Conservation (phyloP, 2,797 vertebrate species). For the Furcifer pardalis region DNA sequence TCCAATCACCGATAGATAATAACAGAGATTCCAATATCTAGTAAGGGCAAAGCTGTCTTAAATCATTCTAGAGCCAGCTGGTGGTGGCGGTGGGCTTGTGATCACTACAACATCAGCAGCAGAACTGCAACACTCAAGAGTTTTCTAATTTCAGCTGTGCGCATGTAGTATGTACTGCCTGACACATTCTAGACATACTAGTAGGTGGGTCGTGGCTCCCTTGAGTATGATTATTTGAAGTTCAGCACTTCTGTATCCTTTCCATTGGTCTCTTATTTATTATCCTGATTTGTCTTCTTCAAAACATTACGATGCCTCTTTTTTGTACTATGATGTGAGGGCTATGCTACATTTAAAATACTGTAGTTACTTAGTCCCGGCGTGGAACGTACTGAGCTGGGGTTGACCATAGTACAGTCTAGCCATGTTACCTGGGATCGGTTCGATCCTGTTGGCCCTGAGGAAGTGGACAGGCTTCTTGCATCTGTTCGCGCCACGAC, state of each 20-base stretch:
- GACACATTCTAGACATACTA: neutral
- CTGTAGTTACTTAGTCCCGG: too few species aligned
- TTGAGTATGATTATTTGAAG: neutral
- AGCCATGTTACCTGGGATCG: too few species aligned
- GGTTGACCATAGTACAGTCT: too few species aligned
- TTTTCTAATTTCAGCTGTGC: neutral
- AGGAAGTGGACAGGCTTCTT: too few species aligned
- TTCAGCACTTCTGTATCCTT: neutral
- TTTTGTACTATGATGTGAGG: neutral
- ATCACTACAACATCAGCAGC: neutral
- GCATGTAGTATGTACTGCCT: neutral
- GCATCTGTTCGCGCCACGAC: too few species aligned
- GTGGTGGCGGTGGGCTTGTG: too few species aligned
- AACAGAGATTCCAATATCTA: neutral
- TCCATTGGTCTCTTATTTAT: neutral
- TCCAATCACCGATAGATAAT: neutral
- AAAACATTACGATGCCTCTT: neutral
- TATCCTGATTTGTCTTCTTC: neutral
- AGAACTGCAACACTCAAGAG: neutral
- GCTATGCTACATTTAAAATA: neutral
- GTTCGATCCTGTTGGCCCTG: too few species aligned
- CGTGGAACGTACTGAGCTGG: too few species aligned
- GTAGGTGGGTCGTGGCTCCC: neutral
- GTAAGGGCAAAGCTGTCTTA: neutral
- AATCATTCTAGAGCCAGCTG: neutral